Percentiles rank a stretch among this genome's conserved stretches.
Evolutionary conservation across 2,888 invertebrate genomes (phyloP).

Genomic region (Aspidapion aeneum): DNA sequence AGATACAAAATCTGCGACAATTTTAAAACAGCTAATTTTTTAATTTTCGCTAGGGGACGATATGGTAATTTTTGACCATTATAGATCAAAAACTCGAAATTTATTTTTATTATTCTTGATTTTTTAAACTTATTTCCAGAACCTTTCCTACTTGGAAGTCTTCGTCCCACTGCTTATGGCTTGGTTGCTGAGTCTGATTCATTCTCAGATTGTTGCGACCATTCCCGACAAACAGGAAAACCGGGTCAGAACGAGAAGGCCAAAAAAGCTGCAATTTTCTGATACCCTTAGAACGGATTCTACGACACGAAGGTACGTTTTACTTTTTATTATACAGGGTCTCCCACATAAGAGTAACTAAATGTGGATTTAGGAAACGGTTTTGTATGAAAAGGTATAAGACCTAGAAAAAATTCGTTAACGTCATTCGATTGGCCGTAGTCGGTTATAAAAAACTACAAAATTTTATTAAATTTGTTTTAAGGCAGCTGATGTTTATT

Average conservation of each 20-base stretch:
- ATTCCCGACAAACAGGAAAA: conserved; percentile 43
- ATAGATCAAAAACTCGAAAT: too few relatives aligned
- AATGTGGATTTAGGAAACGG: too few relatives aligned
- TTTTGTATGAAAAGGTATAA: too few relatives aligned
- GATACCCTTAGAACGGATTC: conserved; percentile 15
- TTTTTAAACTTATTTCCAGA: conserved; percentile 42
- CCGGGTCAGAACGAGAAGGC: conserved; percentile 8
- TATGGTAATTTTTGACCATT: too few relatives aligned
- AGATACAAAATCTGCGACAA: neutral
- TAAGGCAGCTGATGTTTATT: too few relatives aligned
- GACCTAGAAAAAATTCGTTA: too few relatives aligned
- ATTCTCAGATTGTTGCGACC: conserved; percentile 77
- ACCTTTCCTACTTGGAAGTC: conserved; percentile 64
- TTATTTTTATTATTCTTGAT: neutral
- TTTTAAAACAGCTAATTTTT: neutral
- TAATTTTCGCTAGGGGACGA: too few relatives aligned
- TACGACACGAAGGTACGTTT: conserved; percentile 17
- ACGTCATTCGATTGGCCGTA: too few relatives aligned
- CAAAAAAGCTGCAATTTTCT: conserved; percentile 21
- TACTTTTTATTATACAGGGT: too few relatives aligned
- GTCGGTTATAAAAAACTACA: too few relatives aligned
- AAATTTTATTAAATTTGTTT: too few relatives aligned
- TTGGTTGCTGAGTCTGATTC: conserved; percentile 70
- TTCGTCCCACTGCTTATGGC: conserved; percentile 69
- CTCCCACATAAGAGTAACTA: too few relatives aligned